phyloP scores from a whole-genome alignment of 2,113 vertebrate species.

The Agapornis roseicollis region DNA sequence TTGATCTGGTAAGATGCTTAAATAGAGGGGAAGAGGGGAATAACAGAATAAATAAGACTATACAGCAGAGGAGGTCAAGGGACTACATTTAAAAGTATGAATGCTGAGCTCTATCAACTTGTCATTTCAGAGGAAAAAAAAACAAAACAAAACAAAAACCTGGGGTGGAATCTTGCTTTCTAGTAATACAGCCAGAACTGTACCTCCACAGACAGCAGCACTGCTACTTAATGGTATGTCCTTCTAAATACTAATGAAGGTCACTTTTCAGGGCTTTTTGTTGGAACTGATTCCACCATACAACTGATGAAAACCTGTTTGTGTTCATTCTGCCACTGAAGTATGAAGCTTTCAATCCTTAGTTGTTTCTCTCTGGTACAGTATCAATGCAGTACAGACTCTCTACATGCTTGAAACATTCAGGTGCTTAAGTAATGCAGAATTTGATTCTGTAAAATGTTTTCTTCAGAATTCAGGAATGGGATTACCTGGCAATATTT shows the following conservation, averaged over 20 bases:
- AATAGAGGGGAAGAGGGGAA: background rate
- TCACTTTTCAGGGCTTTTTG: background rate
- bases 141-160: background rate
- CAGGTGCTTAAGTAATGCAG: background rate
- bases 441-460: background rate
- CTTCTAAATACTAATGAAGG: background rate
- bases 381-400: background rate
- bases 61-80: background rate
- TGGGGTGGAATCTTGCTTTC: background rate
- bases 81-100: background rate
- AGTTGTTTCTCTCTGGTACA: background rate
- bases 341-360: background rate
- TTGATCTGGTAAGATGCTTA: background rate
- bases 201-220: background rate
- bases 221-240: background rate
- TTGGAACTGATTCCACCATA: background rate
- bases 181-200: background rate
- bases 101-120: background rate
- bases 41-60: background rate
- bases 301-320: background rate
- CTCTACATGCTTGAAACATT: background rate
- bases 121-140: background rate
- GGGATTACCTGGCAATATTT: background rate
- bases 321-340: background rate
- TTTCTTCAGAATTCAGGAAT: background rate